phyloP scores from a whole-genome alignment of 2,888 invertebrate species.

The Sepioteuthis lessoniana region DNA sequence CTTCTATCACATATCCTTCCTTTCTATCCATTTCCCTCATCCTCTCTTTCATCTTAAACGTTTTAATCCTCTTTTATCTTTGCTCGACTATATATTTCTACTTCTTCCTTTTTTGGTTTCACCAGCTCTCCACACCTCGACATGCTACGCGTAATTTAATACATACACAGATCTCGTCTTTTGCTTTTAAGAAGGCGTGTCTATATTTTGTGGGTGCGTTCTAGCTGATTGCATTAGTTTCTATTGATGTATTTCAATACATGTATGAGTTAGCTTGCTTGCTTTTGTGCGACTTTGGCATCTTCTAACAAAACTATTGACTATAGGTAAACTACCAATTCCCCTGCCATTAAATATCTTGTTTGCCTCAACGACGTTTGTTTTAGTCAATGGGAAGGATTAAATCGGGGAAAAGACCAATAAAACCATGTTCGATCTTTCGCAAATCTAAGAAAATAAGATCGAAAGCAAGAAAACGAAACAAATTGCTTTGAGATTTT shows the following conservation, averaged over 20 bases:
- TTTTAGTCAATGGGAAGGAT: not conserved
- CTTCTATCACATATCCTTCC: not conserved
- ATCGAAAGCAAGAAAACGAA: not conserved
- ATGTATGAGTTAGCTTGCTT: no score
- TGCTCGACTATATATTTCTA: not conserved
- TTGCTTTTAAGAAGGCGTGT: no score
- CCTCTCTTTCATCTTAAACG: not conserved
- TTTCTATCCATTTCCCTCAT: not conserved
- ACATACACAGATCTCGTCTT: no score
- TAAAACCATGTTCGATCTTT: not conserved
- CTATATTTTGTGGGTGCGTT: no score
- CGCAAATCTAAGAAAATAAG: not conserved
- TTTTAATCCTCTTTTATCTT: not conserved
- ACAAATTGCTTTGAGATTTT: no score
- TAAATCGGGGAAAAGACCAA: not conserved
- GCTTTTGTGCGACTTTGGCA: no score
- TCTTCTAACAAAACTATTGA: no score
- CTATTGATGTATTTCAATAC: no score
- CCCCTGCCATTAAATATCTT: not conserved
- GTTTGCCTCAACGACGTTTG: not conserved
- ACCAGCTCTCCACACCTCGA: no score
- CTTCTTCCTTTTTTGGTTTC: no score
- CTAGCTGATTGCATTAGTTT: no score
- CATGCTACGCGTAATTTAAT: no score
- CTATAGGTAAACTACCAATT: not conserved